Evolutionary conservation across 2,797 vertebrate species (phyloP).

Genomic region (Synaphobranchus kaupii): DNA sequence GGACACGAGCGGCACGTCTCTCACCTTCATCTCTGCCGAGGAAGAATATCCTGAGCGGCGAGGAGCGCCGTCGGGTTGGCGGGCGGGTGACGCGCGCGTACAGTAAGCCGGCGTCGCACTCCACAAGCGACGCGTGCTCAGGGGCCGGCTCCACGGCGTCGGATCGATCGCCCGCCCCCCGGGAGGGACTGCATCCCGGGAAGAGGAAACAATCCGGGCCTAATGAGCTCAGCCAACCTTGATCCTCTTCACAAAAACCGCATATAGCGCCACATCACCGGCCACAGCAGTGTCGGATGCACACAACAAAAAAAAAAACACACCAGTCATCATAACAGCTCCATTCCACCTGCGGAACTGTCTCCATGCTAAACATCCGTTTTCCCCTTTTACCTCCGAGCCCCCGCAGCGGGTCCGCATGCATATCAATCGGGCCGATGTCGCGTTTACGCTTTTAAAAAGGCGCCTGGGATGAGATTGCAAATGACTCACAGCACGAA

Average conservation of each 20-base stretch:
- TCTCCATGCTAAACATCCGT: neutral
- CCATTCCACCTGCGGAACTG: neutral
- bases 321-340: neutral
- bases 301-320: neutral
- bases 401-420: neutral
- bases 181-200: neutral
- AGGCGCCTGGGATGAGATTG: slow-evolving; percentile 48
- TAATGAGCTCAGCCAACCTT: slow-evolving; percentile 29
- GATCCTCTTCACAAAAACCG: slow-evolving; percentile 24
- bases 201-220: neutral
- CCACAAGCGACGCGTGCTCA: neutral
- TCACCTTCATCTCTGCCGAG: slow-evolving; percentile 3
- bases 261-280: slow-evolving; percentile 6
- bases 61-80: neutral
- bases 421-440: neutral
- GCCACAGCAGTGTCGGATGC: neutral
- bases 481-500: slow-evolving; percentile 29
- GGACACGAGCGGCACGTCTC: slow-evolving; percentile 3
- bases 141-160: neutral
- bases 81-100: neutral
- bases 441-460: slow-evolving; percentile 41
- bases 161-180: slow-evolving; percentile 9
- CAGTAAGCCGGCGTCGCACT: neutral
- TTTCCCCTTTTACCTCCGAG: neutral
- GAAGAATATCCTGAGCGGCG: neutral